phyloP scores from a whole-genome alignment of 2,888 invertebrate genomes.

The Drosophila rubida region DNA sequence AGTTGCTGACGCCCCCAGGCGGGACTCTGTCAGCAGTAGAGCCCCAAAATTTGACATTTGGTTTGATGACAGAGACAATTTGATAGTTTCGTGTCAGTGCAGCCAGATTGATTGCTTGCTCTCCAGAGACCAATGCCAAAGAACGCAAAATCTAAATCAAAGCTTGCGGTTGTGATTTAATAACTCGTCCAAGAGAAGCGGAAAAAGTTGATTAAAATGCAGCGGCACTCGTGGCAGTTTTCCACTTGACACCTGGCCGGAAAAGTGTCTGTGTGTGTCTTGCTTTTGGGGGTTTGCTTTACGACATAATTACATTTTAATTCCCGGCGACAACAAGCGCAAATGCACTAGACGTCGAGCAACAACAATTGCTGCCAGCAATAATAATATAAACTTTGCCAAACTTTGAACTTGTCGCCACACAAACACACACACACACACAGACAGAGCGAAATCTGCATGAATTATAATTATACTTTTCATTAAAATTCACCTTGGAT shows the following conservation, averaged over 20 bases:
- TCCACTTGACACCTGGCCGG: constrained; percentile 41
- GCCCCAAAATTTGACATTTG: constrained; percentile 40
- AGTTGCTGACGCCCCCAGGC: constrained; percentile 17
- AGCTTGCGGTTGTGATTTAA: not conserved
- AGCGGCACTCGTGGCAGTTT: constrained; percentile 28
- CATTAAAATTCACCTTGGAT: constrained; percentile 77
- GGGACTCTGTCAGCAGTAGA: constrained; percentile 12
- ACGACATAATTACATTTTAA: constrained; percentile 78
- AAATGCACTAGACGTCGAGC: constrained; percentile 48
- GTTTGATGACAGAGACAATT: constrained; percentile 12
- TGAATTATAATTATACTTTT: constrained; percentile 80
- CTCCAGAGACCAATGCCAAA: not conserved
- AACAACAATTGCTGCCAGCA: constrained; percentile 32
- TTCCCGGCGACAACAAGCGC: constrained; percentile 60
- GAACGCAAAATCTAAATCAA: not conserved
- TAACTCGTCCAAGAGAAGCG: not conserved
- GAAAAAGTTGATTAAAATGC: constrained; percentile 34
- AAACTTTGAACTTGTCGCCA: constrained; percentile 60
- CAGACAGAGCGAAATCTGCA: constrained; percentile 57
- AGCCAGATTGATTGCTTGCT: constrained; percentile 1
- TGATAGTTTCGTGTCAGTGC: constrained; percentile 17
- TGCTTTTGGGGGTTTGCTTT: constrained; percentile 43
- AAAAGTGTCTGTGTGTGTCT: constrained; percentile 56
- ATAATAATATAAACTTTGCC: constrained; percentile 67
- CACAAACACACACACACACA: constrained; percentile 2